Evolutionary conservation across 1,140 invertebrate species (phyloP), one percentile per base, ranked within the genome.

Genomic region (Drosophila parvula): DNA sequence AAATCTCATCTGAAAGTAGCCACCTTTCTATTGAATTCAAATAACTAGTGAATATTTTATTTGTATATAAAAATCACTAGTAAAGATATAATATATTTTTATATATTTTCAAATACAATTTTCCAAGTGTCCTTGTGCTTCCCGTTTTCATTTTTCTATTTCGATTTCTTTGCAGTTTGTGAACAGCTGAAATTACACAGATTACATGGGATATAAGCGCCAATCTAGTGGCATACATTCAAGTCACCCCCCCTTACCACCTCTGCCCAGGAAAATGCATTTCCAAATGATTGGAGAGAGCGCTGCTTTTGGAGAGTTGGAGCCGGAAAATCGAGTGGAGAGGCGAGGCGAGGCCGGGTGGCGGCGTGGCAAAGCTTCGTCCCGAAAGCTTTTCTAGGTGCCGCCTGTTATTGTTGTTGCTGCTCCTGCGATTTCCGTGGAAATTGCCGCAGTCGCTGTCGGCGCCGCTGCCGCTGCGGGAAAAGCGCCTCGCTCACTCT

Each of bases 381-480:
- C 14, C 30, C 38, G 34, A 59, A 43, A 64, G 71, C 51, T 57
- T 18, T 67, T 27, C 62, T 76, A 68, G 68, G 51, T 51, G 69
- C 53, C 44, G 44, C 30, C 56, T 61, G 28, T 53, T 47, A 14
- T 38, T 81, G 47, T 62, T 70, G 59, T 73, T 78, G 5, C 59
- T 48, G 30, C 50, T 36, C 18, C 51, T 81, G 63, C 55, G 57
- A 27, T 55, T 63, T 55, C 16, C 50, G 34, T 62, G 61, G 38
- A 77, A 82, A 83, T 70, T 82, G 76, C 79, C 79, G 44, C 58
- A 41, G 78, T 22, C 62, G 50, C 58, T 81, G 55, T 36, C 59
- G 43, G 22, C 28, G 30, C 47, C 16, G 44, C n/a, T 55, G 43
- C 44, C 60, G 59, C 74, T 22, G 22, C 22, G 22, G 74, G 79